phyloP scores from a whole-genome alignment of 2,888 invertebrate species.

The Slavum lentiscoides region DNA sequence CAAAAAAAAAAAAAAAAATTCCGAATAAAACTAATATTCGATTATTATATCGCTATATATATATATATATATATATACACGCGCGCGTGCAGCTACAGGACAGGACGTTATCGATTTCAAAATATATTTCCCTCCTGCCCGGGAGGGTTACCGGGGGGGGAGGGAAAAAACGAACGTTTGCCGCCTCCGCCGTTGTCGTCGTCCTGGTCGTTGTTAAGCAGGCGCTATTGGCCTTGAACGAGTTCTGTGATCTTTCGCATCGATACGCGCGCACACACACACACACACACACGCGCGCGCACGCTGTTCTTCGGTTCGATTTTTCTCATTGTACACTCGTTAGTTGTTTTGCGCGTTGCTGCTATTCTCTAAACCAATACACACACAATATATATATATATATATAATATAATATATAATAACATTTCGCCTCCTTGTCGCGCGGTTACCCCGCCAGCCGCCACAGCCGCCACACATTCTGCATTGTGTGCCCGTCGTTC shows the following conservation, averaged over 20 bases:
- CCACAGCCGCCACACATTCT: neutral
- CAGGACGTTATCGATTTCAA: slow-evolving; percentile 3
- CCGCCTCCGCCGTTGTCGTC: neutral
- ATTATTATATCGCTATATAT: too few relatives aligned
- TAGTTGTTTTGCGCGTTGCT: slow-evolving; percentile 46
- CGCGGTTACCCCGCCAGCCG: neutral
- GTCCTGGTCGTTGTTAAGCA: slow-evolving; percentile 30
- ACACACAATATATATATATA: too few relatives aligned
- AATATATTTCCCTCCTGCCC: neutral
- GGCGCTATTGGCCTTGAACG: slow-evolving; percentile 53
- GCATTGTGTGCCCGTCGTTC: too few relatives aligned
- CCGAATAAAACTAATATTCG: too few relatives aligned
- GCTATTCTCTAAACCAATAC: slow-evolving; percentile 18
- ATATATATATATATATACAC: too few relatives aligned
- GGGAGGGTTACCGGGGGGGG: neutral
- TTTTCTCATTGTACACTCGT: slow-evolving; percentile 50
- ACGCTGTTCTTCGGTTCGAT: slow-evolving; percentile 23
- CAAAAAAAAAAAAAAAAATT: too few relatives aligned
- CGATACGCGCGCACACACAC: slow-evolving; percentile 13
- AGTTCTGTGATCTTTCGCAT: slow-evolving; percentile 53
- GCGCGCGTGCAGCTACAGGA: too few relatives aligned
- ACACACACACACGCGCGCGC: neutral
- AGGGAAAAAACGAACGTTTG: neutral
- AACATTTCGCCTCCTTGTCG: slow-evolving; percentile 32
- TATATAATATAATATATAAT: too few relatives aligned